phyloP scores from a whole-genome alignment of 2,888 invertebrate species.

The Neoaliturus tenellus region DNA sequence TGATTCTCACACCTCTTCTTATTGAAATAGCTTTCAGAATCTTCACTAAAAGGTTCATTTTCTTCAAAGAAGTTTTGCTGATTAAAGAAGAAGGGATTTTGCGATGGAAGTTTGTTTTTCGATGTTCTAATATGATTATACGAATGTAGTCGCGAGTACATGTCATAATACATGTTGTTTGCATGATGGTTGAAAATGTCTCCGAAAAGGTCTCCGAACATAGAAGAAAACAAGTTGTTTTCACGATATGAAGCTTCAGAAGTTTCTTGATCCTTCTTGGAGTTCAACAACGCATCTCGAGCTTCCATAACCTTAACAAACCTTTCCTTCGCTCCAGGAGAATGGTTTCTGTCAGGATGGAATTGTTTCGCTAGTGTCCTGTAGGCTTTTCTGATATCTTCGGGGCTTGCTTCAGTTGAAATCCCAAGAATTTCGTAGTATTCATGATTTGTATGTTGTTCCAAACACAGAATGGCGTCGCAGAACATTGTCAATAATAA shows the following conservation, averaged over 20 bases:
- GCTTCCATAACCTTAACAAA: background rate
- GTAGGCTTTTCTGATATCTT: constrained; percentile 4
- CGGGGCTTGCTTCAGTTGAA: background rate
- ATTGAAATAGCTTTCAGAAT: background rate
- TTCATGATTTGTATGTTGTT: background rate
- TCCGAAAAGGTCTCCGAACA: background rate
- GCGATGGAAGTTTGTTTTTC: too few species aligned
- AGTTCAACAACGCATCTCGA: background rate
- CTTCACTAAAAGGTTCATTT: background rate
- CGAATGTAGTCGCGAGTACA: background rate
- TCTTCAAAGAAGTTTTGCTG: background rate
- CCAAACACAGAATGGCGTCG: background rate
- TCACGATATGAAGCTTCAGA: background rate
- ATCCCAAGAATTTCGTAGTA: background rate
- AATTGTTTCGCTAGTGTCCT: background rate
- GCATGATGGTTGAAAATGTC: background rate
- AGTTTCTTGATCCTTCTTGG: background rate
- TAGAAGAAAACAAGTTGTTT: background rate
- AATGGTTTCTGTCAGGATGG: constrained; percentile 9
- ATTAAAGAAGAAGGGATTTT: background rate
- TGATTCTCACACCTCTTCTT: background rate
- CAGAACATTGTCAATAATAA: background rate
- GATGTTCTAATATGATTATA: too few species aligned
- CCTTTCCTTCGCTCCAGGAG: background rate
- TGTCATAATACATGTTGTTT: background rate